These are phyloP conservation scores for Forbesichthys papilliferus DNA, from an alignment of 2,113 vertebrate genomes.

Conservation along the genomic window DNA sequence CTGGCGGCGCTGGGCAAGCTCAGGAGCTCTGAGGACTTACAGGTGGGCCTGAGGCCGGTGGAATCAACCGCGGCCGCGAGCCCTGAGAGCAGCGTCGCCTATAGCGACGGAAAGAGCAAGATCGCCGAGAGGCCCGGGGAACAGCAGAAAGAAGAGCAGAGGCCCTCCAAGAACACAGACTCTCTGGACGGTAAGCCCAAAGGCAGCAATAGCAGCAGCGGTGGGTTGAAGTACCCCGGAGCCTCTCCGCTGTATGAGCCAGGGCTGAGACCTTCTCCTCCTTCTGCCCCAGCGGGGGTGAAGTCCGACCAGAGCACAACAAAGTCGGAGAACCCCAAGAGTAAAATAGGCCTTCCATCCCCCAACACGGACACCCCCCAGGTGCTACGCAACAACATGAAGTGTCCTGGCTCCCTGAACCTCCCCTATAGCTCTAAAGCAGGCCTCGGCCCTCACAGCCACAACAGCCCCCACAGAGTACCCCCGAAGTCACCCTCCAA, in stretches of 20 bases:
- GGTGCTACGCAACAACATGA: conserved; percentile 78
- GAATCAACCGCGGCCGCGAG: conserved; percentile 34
- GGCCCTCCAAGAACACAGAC: conserved; percentile 68
- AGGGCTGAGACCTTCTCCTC: conserved; percentile 71
- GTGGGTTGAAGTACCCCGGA: conserved; percentile 79
- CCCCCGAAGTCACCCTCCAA: conserved; percentile 88
- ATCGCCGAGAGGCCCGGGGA: conserved; percentile 59
- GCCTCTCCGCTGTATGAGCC: conserved; percentile 67
- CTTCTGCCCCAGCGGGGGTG: conserved; percentile 69
- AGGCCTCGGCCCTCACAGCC: conserved; percentile 71
- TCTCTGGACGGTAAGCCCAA: conserved; percentile 66
- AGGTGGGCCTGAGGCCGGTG: conserved; percentile 32
- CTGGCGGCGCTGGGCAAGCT: conserved; percentile 83
- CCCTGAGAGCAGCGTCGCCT: conserved; percentile 21
- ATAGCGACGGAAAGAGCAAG: conserved; percentile 59
- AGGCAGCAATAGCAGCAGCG: conserved; percentile 43
- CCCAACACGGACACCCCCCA: conserved; percentile 71
- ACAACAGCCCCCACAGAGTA: conserved; percentile 85
- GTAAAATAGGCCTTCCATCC: conserved; percentile 76
- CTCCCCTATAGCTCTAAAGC: conserved; percentile 73
- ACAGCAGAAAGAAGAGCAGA: conserved; percentile 65
- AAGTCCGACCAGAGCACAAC: conserved; percentile 75
- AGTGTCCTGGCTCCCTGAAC: conserved; percentile 77
- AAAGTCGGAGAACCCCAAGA: conserved; percentile 82
- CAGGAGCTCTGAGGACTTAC: conserved; percentile 76